Percentiles rank a stretch among this genome's conserved stretches.
phyloP scores from a whole-genome alignment of 2,888 invertebrate species.

The Temnothorax unifasciatus region DNA sequence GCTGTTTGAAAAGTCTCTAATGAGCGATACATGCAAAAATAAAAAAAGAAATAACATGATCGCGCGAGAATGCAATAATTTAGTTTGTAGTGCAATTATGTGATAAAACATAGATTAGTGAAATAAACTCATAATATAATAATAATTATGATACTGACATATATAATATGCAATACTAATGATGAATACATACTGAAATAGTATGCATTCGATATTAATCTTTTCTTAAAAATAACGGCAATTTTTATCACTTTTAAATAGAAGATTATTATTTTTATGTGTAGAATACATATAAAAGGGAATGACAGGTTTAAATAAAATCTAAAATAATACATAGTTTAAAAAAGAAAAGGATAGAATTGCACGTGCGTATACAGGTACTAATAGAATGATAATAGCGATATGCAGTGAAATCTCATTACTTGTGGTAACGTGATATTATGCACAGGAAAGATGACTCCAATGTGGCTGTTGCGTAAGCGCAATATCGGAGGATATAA shows the following conservation, averaged over 20 bases:
- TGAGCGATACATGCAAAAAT: neutral
- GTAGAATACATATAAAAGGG: neutral
- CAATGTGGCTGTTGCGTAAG: conserved; percentile 56
- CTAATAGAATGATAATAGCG: conserved; percentile 55
- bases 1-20: neutral
- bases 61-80: neutral
- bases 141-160: neutral
- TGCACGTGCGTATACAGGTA: neutral
- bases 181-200: too few relatives aligned
- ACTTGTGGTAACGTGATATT: conserved; percentile 61
- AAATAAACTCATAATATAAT: neutral
- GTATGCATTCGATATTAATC: neutral
- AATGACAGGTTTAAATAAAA: neutral
- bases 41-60: neutral
- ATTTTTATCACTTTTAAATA: neutral
- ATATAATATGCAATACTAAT: neutral
- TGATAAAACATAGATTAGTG: neutral
- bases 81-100: neutral
- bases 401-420: conserved; percentile 62
- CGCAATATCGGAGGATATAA: conserved; percentile 52
- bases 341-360: neutral
- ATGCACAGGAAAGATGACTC: conserved; percentile 54
- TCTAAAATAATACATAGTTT: neutral
- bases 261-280: neutral
- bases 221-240: neutral